Conservation (phyloP, 2,888 invertebrate species). For the Trypoxylon attenuatum region DNA sequence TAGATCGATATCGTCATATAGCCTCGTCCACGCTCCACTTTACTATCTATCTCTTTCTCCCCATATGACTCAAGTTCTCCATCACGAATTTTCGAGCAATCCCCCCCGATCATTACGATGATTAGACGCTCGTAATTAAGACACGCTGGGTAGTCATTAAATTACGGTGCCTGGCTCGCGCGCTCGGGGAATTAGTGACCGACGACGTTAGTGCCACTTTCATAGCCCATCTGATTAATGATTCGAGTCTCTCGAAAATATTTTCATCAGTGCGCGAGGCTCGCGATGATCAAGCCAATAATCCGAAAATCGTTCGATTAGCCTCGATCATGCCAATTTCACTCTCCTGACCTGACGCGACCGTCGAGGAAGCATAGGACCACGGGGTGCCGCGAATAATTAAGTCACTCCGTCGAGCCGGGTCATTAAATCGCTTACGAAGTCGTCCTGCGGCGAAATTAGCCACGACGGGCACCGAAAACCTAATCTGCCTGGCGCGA, state of each 20-base stretch:
- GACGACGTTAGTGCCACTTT: slow-evolving; percentile 34
- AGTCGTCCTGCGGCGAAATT: slow-evolving; percentile 30
- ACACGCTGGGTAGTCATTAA: slow-evolving; percentile 37
- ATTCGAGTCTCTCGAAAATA: slow-evolving; percentile 23
- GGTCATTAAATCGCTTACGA: slow-evolving; percentile 35
- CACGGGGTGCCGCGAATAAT: not conserved
- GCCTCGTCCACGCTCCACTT: not conserved
- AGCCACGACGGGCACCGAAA: slow-evolving; percentile 36
- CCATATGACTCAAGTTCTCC: too few relatives aligned
- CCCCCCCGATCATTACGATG: slow-evolving; percentile 18
- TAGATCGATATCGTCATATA: not conserved
- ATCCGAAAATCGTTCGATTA: not conserved
- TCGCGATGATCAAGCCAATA: not conserved
- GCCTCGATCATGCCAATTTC: not conserved
- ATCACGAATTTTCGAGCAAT: slow-evolving; percentile 19
- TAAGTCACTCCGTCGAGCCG: not conserved
- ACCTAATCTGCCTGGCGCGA: slow-evolving; percentile 30
- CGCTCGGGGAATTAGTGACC: slow-evolving; percentile 35
- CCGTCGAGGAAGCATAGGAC: not conserved
- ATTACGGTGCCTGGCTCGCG: slow-evolving; percentile 31
- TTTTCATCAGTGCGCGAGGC: not conserved
- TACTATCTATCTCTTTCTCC: not conserved
- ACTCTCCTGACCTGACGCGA: too few relatives aligned
- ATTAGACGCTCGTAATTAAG: slow-evolving; percentile 39
- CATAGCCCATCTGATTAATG: slow-evolving; percentile 22